Evolutionary conservation across 1,140 invertebrate species (phyloP), one percentile per base, ranked within the genome.

Genomic region (Uloborus diversus): DNA sequence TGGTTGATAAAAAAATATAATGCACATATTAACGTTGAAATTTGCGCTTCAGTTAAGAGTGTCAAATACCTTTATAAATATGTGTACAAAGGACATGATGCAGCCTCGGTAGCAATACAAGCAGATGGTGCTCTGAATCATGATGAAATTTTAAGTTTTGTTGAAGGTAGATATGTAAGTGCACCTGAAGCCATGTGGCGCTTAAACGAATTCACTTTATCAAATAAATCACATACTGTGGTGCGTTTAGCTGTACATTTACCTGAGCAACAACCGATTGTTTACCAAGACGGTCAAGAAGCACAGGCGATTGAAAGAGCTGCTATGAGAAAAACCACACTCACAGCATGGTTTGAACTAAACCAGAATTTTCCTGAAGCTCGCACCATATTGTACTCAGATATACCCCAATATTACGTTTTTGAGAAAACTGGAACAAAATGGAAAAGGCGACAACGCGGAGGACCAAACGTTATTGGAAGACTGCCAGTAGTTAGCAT

Each of bases 201-300:
- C 11, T 17, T 85, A n/a, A n/a, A n/a, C n/a, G n/a, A n/a, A n/a
- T n/a, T n/a, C n/a, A n/a, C n/a, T n/a, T n/a, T n/a, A n/a, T 30
- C 62, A 82, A 85, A 89, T 83, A 57, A 86, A 30, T 82, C 85
- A 80, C 85, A 86, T 28, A 66, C 85, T 42, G 84, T 89, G 76
- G 33, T 84, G 30, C 85, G 86, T 79, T 84, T 89, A 35, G 83
- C 84, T 4, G 86, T 89, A 5, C 88, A 89, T 86, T 79, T 90
- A 20, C 84, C 86, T 81, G 86, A 86, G 83, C 84, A 85, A 69
- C 86, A 89, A 57, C 28, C 35, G 13, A 69, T 86, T 33, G 82
- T 82, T 51, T 86, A 83, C 56, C 7, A 53, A 56, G 37, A 61
- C 23, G 27, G n/a, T 70, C n/a, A 69, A 53, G 32, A 75, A 68